Evolutionary conservation across 2,888 invertebrate genomes (phyloP).

Genomic region (Hyposoter didymator): DNA sequence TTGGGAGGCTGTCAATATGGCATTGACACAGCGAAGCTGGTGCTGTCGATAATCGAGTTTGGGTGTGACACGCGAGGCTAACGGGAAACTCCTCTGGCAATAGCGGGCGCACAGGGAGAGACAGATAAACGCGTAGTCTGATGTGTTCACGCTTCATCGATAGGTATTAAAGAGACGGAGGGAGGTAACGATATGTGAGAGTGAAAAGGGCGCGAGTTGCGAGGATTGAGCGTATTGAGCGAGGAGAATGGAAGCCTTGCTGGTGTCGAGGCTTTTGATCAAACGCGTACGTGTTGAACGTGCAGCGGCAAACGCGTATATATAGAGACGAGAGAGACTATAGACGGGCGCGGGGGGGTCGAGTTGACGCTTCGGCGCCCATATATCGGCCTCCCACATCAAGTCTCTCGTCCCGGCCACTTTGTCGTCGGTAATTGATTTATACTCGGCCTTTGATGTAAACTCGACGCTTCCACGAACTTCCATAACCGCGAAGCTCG

Average conservation of each 20-base stretch:
- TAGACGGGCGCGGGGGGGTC: background rate
- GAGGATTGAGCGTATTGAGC: background rate
- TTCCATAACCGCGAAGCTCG: conserved; percentile 38
- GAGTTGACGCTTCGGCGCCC: conserved; percentile 59
- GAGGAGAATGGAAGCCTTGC: background rate
- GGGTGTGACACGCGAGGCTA: conserved; percentile 69
- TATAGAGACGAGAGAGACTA: background rate
- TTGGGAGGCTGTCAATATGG: conserved; percentile 67
- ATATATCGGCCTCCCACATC: conserved; percentile 65
- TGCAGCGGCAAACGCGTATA: background rate
- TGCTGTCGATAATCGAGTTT: conserved; percentile 79
- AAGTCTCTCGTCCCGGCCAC: conserved; percentile 72
- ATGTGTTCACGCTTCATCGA: conserved; percentile 21
- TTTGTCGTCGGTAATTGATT: conserved; percentile 81
- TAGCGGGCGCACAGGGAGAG: conserved; percentile 21
- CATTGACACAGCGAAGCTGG: conserved; percentile 72
- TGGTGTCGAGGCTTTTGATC: background rate
- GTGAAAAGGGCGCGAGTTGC: conserved; percentile 2
- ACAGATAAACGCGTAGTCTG: conserved; percentile 14
- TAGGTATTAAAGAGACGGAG: conserved; percentile 39
- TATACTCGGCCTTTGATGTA: conserved; percentile 79
- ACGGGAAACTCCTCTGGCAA: conserved; percentile 48
- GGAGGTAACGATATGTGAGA: background rate
- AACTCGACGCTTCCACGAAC: conserved; percentile 65
- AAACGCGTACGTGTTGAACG: background rate